Base-by-base conservation (phyloP, 2,888 invertebrate genomes). In the Phasia obesa region DNA sequence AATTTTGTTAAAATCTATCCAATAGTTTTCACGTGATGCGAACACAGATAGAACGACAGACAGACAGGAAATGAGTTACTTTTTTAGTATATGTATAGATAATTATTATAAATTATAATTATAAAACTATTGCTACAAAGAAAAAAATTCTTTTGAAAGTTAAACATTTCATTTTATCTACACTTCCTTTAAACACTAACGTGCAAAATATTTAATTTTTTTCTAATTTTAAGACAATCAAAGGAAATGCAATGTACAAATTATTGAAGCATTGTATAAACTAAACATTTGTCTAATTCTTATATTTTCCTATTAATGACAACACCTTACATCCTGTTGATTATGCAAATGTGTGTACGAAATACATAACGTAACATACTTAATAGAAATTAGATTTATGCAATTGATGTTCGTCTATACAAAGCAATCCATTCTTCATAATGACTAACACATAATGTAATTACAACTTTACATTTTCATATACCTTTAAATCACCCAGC, bases 191-290 rank as follows among this genome's bases (percentile, higher is more conserved):
- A n/a, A n/a, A n/a, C n/a, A n/a, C n/a, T n/a, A n/a, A n/a, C n/a
- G n/a, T n/a, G n/a, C n/a, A n/a, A n/a, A n/a, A n/a, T n/a, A n/a
- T n/a, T n/a, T n/a, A n/a, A n/a, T n/a, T n/a, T n/a, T n/a, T n/a
- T n/a, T n/a, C n/a, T n/a, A 19, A 17, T 11, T 59, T 74, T 31
- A 31, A 59, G 17, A 49, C 21, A 59, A 47, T 31, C n/a, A 21
- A 47, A 57, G 21, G n/a, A 70, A 70, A 31, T 70, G 0, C 25
- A 17, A 38, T 19, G n/a, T 27, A 55, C 2, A 42, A 42, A 11
- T 69, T 19, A 69, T 13, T 53, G 27, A 55, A 55, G 25, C 67
- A 51, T 67, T 67, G 23, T 13, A 53, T 25, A 19, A 38, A 53
- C 9, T 19, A 31, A 35, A n/a, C 35, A 35, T 35, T 4, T 57